Evolutionary conservation across 2,797 vertebrate genomes (phyloP).

Genomic region (Denticeps clupeoides): DNA sequence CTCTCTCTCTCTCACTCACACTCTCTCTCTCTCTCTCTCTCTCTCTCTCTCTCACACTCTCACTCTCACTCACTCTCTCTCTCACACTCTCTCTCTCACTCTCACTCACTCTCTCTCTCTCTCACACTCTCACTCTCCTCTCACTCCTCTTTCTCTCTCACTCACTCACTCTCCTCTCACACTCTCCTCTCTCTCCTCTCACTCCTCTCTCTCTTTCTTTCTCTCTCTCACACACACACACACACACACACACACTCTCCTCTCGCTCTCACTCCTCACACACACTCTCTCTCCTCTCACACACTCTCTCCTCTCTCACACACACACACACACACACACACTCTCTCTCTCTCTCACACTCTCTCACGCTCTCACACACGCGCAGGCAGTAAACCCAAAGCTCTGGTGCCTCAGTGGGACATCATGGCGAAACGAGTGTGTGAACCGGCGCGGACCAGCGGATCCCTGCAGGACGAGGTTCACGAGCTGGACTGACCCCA

Average conservation of each 20-base stretch:
- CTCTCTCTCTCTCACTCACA: slow-evolving; percentile 22
- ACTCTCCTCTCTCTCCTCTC: not conserved
- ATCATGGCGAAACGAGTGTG: slow-evolving; percentile 86
- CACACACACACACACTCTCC: not conserved
- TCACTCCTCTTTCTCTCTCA: not conserved
- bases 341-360: not conserved
- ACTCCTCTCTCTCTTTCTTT: slow-evolving; percentile 1
- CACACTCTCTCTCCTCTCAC: not conserved
- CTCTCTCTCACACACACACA: not conserved
- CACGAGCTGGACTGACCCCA: slow-evolving; percentile 82
- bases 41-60: not conserved
- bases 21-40: not conserved
- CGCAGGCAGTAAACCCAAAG: slow-evolving; percentile 85
- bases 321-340: too few relatives aligned
- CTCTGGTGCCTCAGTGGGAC: slow-evolving; percentile 81
- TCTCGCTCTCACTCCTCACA: not conserved
- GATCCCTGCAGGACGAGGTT: slow-evolving; percentile 79
- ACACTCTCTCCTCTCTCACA: not conserved
- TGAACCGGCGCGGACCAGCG: slow-evolving; percentile 66
- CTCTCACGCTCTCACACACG: slow-evolving; percentile 4
- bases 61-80: not conserved
- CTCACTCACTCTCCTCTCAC: not conserved
- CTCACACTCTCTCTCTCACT: not conserved
- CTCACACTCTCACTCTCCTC: not conserved
- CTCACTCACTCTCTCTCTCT: not conserved